Evolutionary conservation across 2,113 vertebrate species (phyloP).

Genomic region (Phoenicopterus ruber): DNA sequence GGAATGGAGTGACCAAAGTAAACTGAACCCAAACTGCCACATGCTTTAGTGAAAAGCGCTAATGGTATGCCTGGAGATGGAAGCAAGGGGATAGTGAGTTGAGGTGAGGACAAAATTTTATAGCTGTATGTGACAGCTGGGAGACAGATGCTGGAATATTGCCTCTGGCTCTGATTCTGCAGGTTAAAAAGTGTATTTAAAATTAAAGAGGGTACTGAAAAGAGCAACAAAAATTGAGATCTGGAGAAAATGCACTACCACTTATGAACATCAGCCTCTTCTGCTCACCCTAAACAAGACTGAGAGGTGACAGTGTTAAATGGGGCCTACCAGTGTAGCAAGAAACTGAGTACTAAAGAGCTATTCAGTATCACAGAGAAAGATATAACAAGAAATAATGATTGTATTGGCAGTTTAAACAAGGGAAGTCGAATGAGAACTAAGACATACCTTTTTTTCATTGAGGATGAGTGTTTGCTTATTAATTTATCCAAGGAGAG

Average conservation of each 20-base stretch:
- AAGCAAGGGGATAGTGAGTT: background rate
- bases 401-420: background rate
- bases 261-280: background rate
- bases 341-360: background rate
- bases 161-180: background rate
- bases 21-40: background rate
- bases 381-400: background rate
- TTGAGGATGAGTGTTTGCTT: background rate
- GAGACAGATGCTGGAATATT: background rate
- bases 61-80: background rate
- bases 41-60: background rate
- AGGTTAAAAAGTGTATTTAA: background rate
- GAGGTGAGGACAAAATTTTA: background rate
- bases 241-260: background rate
- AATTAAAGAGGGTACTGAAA: background rate
- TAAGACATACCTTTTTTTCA: background rate
- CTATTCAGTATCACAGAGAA: background rate
- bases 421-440: background rate
- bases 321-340: too few relatives aligned
- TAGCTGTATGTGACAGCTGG: background rate
- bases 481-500: background rate
- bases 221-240: background rate
- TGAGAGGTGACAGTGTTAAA: background rate
- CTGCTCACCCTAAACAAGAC: background rate
- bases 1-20: background rate